phyloP scores from a whole-genome alignment of 2,113 vertebrate species.

The Gavialis gangeticus region DNA sequence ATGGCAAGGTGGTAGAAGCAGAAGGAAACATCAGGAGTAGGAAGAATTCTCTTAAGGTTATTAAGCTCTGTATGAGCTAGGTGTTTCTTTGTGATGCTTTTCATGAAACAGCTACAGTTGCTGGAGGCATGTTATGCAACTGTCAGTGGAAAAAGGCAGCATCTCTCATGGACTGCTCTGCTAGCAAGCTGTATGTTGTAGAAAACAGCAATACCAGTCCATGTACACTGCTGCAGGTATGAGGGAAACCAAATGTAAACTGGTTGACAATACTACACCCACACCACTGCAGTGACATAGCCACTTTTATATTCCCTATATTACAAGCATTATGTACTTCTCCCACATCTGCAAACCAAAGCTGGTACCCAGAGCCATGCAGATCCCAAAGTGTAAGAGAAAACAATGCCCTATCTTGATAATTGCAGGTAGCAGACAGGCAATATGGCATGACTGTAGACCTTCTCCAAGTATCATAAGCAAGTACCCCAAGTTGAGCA shows the following conservation, averaged over 20 bases:
- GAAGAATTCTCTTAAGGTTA: background rate
- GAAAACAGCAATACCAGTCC: background rate
- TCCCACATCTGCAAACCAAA: conserved; percentile 21
- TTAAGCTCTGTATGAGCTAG: background rate
- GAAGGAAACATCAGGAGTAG: background rate
- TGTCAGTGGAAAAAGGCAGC: background rate
- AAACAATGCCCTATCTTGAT: too few relatives aligned
- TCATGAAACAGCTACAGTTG: background rate
- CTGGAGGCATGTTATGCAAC: background rate
- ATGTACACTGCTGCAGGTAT: conserved; percentile 9
- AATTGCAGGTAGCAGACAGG: too few relatives aligned
- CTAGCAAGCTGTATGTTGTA: background rate
- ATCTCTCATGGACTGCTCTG: accelerated
- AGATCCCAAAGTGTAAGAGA: too few relatives aligned
- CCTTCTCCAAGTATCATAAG: background rate
- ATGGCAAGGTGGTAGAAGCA: background rate
- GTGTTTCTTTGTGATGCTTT: background rate
- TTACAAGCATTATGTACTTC: background rate
- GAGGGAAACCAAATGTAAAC: background rate
- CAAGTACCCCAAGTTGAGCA: background rate
- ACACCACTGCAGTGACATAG: conserved; percentile 41
- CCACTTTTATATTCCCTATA: background rate
- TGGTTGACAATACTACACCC: conserved; percentile 32
- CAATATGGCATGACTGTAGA: background rate
- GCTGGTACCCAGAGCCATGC: background rate